Base-by-base conservation (phyloP, 1,140 invertebrate genomes). In the Muscidifurax raptorellus region DNA sequence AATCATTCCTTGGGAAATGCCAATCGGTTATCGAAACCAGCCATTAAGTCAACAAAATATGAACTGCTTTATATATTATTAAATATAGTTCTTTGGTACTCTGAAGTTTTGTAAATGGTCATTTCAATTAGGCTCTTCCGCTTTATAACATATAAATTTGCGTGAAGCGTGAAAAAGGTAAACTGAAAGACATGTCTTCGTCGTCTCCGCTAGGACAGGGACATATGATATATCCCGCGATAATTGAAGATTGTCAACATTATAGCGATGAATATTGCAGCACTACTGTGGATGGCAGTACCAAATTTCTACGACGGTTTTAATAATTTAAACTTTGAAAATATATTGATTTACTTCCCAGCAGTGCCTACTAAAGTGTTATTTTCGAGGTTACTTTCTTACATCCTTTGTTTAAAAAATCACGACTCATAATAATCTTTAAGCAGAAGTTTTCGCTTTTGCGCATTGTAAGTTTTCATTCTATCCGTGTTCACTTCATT, bases 361-460 rank as follows among this genome's bases (percentile, higher is more conserved):
- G n/a, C 27, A n/a, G 1, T 67, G 64, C 22, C 64, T 66, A 27
- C 22, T 27, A 9, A 66, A 7, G n/a, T 5, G n/a, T 40, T 67
- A 79, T 79, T 79, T 79, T 80, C 79, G 1, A 12, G 4, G n/a
- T 40, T 67, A 79, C 67, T 79, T 79, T 80, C 79, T 80, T 80
- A 80, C 36, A 13, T 27, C 2, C 66, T 18, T 18, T 12, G 9
- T 80, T 44, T 30, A 36, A 80, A 71, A 47, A 80, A 80, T 71
- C 7, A 71, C 44, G 10, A 12, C 1, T 71, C 6, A 71, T 9
- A 52, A 79, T 79, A 15, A 40, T 4, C 32, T 40, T 40, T 12
- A 79, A 67, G 15, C 4, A 36, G 5, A 32, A 64, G 25, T 66
- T 40, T 40, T n/a, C 36, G 77, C 28, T 10, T 40, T 40, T 67